Percentiles rank a stretch among this genome's conserved stretches.
phyloP scores from a whole-genome alignment of 2,113 vertebrate genomes.

The Monopterus albus region DNA sequence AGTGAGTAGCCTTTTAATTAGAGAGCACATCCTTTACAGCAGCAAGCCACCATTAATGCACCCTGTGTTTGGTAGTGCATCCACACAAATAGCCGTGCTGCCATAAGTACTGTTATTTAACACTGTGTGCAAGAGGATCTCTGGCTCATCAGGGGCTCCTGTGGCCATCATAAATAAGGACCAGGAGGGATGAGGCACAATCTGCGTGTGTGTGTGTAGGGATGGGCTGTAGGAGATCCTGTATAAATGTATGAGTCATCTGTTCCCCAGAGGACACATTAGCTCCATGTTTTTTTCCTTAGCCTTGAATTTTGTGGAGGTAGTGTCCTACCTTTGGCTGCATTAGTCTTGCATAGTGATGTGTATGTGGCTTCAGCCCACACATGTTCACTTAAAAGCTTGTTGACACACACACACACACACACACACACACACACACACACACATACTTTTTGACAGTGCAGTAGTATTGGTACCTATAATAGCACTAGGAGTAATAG shows the following conservation, averaged over 20 bases:
- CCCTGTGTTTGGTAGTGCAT: conserved; percentile 46
- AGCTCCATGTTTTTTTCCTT: conserved; percentile 33
- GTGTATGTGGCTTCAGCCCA: not conserved
- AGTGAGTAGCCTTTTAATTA: conserved; percentile 64
- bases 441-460: not conserved
- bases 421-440: conserved; percentile 1
- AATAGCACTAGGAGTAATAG: not conserved
- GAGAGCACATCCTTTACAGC: conserved; percentile 50
- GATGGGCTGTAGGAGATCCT: conserved; percentile 10
- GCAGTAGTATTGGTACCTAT: not conserved
- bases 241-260: conserved; percentile 63
- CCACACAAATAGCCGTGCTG: conserved; percentile 12
- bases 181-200: conserved; percentile 30
- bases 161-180: conserved; percentile 62
- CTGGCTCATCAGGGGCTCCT: conserved; percentile 55
- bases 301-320: conserved; percentile 35
- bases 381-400: no score
- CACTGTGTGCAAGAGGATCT: conserved; percentile 37
- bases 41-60: conserved; percentile 54
- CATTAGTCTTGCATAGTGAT: not conserved
- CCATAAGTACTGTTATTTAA: conserved; percentile 64
- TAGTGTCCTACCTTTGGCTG: conserved; percentile 20
- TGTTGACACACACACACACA: no score
- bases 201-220: not conserved
- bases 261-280: conserved; percentile 49